Evolutionary conservation across 2,888 invertebrate species (phyloP).

Genomic region (Chrysomela aeneicollis): DNA sequence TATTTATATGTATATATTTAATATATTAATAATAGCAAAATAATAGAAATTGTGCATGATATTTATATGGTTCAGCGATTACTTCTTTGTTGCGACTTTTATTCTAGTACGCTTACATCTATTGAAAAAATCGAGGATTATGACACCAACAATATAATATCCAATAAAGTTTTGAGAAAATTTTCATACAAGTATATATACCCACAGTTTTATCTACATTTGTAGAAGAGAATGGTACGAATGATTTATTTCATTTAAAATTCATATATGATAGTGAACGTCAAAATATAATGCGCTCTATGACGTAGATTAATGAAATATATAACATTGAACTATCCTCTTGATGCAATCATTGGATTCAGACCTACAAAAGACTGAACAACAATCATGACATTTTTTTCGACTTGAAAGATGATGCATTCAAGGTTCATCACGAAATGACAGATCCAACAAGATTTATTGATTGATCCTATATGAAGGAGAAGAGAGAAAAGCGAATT

Average conservation of each 20-base stretch:
- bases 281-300: not conserved
- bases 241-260: no score
- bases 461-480: not conserved
- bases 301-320: not conserved
- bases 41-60: conserved; percentile 9
- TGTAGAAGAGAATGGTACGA: no score
- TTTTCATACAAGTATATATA: no score
- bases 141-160: no score
- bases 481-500: not conserved
- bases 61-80: conserved; percentile 15
- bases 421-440: not conserved
- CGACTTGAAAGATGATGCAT: no score
- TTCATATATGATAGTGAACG: no score
- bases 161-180: no score
- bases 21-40: conserved; percentile 16
- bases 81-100: not conserved
- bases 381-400: not conserved
- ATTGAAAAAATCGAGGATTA: conserved; percentile 8
- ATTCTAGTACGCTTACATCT: not conserved
- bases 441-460: not conserved
- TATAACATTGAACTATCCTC: not conserved
- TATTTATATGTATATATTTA: conserved; percentile 1
- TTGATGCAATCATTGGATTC: not conserved
- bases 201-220: no score
- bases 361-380: not conserved